These are phyloP conservation scores for Ctenopoma kingsleyae DNA, from an alignment of 2,797 vertebrate genomes.

Conservation along the genomic window DNA sequence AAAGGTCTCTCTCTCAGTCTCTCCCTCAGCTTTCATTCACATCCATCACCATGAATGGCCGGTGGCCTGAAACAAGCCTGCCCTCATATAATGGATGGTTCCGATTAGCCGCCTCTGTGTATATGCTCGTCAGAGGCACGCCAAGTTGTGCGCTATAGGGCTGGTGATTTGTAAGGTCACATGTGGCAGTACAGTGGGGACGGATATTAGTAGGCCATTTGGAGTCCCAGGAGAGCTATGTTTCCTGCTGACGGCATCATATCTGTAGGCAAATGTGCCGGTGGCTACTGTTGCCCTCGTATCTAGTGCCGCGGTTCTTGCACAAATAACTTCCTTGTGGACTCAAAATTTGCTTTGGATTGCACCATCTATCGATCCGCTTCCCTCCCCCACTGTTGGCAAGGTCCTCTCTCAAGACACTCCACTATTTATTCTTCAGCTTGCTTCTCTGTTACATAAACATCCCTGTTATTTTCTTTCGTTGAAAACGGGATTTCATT, in stretches of 20 bases:
- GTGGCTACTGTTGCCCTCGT: conserved; percentile 16
- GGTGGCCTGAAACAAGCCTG: conserved; percentile 72
- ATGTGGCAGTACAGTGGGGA: conserved; percentile 42
- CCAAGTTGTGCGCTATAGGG: conserved; percentile 49
- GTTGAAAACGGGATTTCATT: conserved; percentile 53
- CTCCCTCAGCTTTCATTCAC: conserved; percentile 59
- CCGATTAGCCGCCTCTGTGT: conserved; percentile 68
- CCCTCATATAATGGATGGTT: conserved; percentile 72
- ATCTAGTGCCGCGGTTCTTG: conserved; percentile 37
- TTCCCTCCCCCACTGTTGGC: conserved; percentile 23
- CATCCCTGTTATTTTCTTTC: conserved; percentile 40
- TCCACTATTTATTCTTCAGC: conserved; percentile 18
- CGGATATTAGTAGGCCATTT: conserved; percentile 66
- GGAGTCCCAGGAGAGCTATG: conserved; percentile 58
- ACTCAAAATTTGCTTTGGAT: conserved; percentile 61
- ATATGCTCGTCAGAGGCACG: conserved; percentile 46
- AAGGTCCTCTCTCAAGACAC: conserved; percentile 36
- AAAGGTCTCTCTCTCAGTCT: conserved; percentile 57
- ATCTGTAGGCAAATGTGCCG: conserved; percentile 63
- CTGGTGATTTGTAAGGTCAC: conserved; percentile 74
- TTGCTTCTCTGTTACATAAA: conserved; percentile 45
- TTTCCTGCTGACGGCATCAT: conserved; percentile 70
- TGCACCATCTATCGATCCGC: conserved; percentile 58
- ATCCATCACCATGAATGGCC: conserved; percentile 72
- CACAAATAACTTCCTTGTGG: conserved; percentile 62